Evolutionary conservation across 1,140 invertebrate species (phyloP), one percentile per base, ranked within the genome.

Genomic region (Choristoneura fumiferana): DNA sequence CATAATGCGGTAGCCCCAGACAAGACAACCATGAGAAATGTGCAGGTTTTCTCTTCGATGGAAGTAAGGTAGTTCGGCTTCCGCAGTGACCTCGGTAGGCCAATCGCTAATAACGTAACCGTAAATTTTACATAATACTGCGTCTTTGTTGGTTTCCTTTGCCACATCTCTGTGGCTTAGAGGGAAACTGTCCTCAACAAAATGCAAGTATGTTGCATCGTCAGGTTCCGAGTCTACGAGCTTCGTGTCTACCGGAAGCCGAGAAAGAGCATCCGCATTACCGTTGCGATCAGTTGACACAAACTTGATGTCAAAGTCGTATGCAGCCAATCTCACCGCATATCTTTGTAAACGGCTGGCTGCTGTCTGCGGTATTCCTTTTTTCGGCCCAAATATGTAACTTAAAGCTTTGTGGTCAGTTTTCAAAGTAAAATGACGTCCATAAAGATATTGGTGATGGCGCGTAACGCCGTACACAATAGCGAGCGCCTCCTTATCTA

Each of bases 381-480:
- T 29, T 13, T 59, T 62, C 4, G 34, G 4, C 22, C 18, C 15
- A 55, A 54, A 40, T 9, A 60, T 60, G 4, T 63, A 57, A 4
- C 76, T 56, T 4, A 92, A 62, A 5, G 90, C 90, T 58, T 88
- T 78, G 60, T 91, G 89, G 58, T 92, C 91, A 0, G 86, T 91
- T 38, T 71, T 60, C 10, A 92, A 60, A 4, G 68, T 73, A 76
- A 92, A 92, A 17, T 78, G 29, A 6, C 43, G 34, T 9, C 43
- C 43, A 9, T 77, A 89, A 0, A 92, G 15, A 22, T 88, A 91
- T 38, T 91, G 55, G 56, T 91, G 81, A 65, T 91, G 91, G 49
- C 84, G 84, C 58, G 80, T 61, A 6, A 88, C 56, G 8, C 76
- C 84, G 72, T 77, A 88, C 37, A 91, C 62, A 17, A 92, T 73